Evolutionary conservation across 2,888 invertebrate species (phyloP).

Genomic region (Noctua janthina): DNA sequence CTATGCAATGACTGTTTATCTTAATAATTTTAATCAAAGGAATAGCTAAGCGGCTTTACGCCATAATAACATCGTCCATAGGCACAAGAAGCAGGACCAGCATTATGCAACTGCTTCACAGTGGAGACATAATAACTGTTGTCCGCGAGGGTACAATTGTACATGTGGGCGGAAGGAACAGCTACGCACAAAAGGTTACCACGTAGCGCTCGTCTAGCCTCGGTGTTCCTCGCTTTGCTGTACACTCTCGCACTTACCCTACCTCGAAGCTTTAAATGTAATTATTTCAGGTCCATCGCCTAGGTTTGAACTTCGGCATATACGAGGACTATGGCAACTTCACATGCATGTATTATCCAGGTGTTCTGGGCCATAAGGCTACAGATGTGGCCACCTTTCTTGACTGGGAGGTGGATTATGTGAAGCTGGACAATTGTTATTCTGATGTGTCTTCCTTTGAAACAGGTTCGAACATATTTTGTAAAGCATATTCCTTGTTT

Average conservation of each 20-base stretch:
- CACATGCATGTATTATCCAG: constrained; percentile 95
- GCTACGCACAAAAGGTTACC: no score
- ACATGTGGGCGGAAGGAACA: no score
- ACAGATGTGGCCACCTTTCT: constrained; percentile 94
- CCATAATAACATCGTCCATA: no score
- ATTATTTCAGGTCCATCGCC: constrained; percentile 91
- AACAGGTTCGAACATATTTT: constrained; percentile 88
- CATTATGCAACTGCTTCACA: background rate
- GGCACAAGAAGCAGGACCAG: background rate
- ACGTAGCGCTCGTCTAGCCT: no score
- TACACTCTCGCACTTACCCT: no score
- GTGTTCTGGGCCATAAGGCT: constrained; percentile 92
- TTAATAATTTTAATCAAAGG: background rate
- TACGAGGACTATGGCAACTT: constrained; percentile 94
- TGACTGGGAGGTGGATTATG: constrained; percentile 94
- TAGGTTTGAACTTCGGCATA: constrained; percentile 94
- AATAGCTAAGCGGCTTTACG: background rate
- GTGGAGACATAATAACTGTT: background rate
- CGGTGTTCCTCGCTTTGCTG: no score
- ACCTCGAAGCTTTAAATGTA: no score
- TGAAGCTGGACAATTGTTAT: constrained; percentile 95
- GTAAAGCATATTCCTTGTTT: constrained; percentile 86
- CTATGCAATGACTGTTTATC: background rate
- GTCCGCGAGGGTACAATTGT: no score
- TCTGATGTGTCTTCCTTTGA: constrained; percentile 86